Evolutionary conservation across 2,113 vertebrate species (phyloP).

Genomic region (Lophius piscatorius): DNA sequence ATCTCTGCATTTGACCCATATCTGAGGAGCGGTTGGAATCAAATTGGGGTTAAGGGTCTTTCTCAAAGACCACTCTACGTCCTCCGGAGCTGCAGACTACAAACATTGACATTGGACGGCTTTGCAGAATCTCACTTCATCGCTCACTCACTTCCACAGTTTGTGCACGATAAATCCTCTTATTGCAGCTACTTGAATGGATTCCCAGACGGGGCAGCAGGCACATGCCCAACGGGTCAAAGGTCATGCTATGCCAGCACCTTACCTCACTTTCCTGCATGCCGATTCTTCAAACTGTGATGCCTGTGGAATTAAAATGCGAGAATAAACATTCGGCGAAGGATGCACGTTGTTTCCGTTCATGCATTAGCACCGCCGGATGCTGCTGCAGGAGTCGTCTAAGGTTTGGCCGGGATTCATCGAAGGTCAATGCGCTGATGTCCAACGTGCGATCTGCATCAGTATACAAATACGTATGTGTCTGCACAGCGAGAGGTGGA

Average conservation of each 20-base stretch:
- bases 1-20: too few relatives aligned
- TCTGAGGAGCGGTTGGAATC: too few relatives aligned
- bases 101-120: conserved; percentile 54
- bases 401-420: too few relatives aligned
- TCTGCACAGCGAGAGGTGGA: neutral
- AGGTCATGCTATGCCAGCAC: neutral
- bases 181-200: conserved; percentile 12
- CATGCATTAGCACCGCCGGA: neutral
- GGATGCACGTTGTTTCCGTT: conserved; percentile 21
- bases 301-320: neutral
- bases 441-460: neutral
- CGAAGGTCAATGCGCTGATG: neutral
- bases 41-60: too few relatives aligned
- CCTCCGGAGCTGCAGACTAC: too few relatives aligned
- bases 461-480: neutral
- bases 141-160: conserved; percentile 8
- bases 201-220: conserved; percentile 12
- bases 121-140: conserved; percentile 20
- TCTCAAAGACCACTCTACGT: too few relatives aligned
- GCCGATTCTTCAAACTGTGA: neutral
- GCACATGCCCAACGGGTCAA: conserved; percentile 1
- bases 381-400: too few relatives aligned
- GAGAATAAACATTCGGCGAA: conserved; percentile 17
- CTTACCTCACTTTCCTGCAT: neutral
- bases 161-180: conserved; percentile 14